Conservation (phyloP, 2,797 vertebrate genomes). For the Anguilla anguilla region DNA sequence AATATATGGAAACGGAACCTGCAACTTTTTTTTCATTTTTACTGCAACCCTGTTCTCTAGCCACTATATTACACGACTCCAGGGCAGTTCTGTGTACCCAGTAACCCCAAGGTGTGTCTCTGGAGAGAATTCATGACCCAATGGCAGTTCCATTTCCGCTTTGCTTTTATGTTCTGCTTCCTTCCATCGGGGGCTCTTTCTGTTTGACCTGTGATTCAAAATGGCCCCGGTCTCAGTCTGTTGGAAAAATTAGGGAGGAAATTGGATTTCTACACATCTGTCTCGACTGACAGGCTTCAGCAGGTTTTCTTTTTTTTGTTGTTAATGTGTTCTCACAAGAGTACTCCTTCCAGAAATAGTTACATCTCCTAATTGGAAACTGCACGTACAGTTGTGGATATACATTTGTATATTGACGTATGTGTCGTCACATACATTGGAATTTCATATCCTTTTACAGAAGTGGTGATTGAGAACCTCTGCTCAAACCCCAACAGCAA, state of each 20-base stretch:
- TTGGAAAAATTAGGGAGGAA: slow-evolving; percentile 1
- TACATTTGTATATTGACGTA: neutral
- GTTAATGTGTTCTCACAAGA: neutral
- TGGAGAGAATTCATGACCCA: neutral
- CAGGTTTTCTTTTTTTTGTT: neutral
- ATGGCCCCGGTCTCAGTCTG: neutral
- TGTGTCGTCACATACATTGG: neutral
- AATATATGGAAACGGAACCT: neutral
- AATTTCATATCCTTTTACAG: neutral
- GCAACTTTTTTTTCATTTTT: too few species aligned
- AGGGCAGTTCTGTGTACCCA: neutral
- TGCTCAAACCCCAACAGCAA: neutral
- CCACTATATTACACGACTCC: neutral
- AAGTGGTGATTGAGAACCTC: neutral
- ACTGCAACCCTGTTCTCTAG: neutral
- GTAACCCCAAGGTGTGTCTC: neutral
- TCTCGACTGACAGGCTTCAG: neutral
- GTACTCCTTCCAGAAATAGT: neutral
- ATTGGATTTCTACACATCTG: neutral
- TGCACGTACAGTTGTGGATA: neutral
- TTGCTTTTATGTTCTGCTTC: neutral
- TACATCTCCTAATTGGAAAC: neutral
- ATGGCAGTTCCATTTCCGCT: neutral
- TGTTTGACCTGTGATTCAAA: neutral
- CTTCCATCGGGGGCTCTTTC: neutral